Evolutionary conservation across 2,113 vertebrate genomes (phyloP).

Genomic region (Zosterops japonicus): DNA sequence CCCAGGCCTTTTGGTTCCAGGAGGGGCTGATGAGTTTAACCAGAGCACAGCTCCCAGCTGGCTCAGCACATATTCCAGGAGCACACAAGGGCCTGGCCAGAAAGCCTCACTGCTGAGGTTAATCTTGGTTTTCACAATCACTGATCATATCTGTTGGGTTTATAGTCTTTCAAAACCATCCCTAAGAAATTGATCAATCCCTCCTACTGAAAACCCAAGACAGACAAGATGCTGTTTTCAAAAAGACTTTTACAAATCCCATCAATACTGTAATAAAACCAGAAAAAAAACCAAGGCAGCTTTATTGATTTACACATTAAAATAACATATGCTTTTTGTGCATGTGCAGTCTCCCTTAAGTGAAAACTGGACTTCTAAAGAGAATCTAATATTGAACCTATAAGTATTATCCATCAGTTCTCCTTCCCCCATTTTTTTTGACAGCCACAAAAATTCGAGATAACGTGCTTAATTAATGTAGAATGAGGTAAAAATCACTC

Average conservation of each 20-base stretch:
- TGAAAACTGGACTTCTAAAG: conserved; percentile 68
- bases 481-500: conserved; percentile 74
- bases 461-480: conserved; percentile 65
- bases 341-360: conserved; percentile 63
- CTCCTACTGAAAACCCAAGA: conserved; percentile 1
- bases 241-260: conserved; percentile 63
- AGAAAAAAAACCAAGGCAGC: conserved; percentile 50
- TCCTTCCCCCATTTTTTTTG: background rate
- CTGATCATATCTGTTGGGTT: background rate
- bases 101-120: background rate
- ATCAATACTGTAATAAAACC: conserved; percentile 62
- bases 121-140: background rate
- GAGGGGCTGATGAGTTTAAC: background rate
- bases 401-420: conserved; percentile 29
- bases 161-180: background rate
- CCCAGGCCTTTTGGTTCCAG: background rate
- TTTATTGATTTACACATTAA: conserved; percentile 77
- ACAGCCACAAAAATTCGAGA: conserved; percentile 66
- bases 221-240: conserved; percentile 42
- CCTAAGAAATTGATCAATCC: conserved; percentile 29
- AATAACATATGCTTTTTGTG: conserved; percentile 68
- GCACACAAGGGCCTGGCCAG: background rate
- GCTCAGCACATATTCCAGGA: background rate
- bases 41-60: background rate
- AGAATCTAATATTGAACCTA: conserved; percentile 70